These are phyloP conservation scores for Erythrocercus mccallii DNA, from an alignment of 2,113 vertebrate species.

Conservation along the genomic window DNA sequence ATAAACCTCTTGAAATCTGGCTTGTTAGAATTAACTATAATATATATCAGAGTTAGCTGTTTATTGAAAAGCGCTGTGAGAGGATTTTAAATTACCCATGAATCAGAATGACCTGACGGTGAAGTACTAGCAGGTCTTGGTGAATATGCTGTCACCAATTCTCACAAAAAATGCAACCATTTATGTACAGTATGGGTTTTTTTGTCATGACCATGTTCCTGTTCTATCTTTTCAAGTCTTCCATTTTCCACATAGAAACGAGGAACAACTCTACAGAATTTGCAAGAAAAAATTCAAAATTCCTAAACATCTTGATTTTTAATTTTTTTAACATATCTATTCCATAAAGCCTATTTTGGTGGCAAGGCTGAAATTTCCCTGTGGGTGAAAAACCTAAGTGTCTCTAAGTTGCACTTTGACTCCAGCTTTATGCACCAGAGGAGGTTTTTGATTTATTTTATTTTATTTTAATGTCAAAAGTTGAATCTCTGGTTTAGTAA, in stretches of 20 bases:
- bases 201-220: not conserved
- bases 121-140: not conserved
- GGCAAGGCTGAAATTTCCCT: not conserved
- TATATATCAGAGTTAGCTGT: slow-evolving; percentile 47
- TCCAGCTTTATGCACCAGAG: not conserved
- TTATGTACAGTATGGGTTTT: not conserved
- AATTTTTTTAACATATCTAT: not conserved
- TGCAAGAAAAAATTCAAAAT: not conserved
- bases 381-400: not conserved
- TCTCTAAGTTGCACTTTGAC: not conserved
- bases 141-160: not conserved
- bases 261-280: not conserved
- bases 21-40: slow-evolving; percentile 42
- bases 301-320: not conserved
- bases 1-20: slow-evolving; percentile 69
- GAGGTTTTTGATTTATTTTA: not conserved
- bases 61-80: slow-evolving; percentile 36
- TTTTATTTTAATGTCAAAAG: not conserved
- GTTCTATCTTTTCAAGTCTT: not conserved
- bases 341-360: not conserved
- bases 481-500: not conserved
- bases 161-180: not conserved
- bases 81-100: not conserved
- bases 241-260: not conserved
- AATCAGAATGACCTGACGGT: not conserved